These are phyloP conservation scores for Volucella bombylans DNA, from an alignment of 2,888 invertebrate species.

Conservation along the genomic window DNA sequence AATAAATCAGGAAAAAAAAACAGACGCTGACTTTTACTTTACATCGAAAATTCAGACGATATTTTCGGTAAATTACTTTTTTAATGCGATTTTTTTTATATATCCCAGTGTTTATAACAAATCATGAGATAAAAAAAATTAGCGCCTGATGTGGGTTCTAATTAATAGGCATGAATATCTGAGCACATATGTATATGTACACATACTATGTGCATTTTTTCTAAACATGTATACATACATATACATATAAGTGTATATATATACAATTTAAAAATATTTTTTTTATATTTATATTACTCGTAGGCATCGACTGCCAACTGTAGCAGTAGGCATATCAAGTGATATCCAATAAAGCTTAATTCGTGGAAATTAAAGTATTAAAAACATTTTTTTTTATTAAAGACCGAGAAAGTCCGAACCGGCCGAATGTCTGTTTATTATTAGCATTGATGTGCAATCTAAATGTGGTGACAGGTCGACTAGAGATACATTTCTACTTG, in stretches of 20 bases:
- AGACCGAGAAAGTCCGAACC: conserved; percentile 24
- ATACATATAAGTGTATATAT: conserved; percentile 23
- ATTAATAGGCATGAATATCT: conserved; percentile 25
- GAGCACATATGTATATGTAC: too few relatives aligned
- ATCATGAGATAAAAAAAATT: conserved; percentile 17
- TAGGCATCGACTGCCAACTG: conserved; percentile 9
- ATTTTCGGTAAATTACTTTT: conserved; percentile 32
- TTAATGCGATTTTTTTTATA: conserved; percentile 22
- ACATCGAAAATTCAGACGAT: conserved; percentile 22
- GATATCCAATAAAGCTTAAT: conserved; percentile 33
- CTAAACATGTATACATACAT: conserved; percentile 23
- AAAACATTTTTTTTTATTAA: conserved; percentile 25
- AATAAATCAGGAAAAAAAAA: conserved; percentile 14
- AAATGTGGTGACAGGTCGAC: conserved; percentile 8
- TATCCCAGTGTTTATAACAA: conserved; percentile 34
- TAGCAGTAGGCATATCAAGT: conserved; percentile 13
- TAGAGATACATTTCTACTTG: not conserved
- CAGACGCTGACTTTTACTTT: not conserved
- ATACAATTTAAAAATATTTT: conserved; percentile 27
- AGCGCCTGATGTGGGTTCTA: conserved; percentile 33
- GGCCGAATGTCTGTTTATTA: conserved; percentile 4
- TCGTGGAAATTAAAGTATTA: conserved; percentile 7
- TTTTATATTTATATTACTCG: conserved; percentile 28
- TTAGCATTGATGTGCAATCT: conserved; percentile 38
- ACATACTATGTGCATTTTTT: conserved; percentile 6